phyloP scores from a whole-genome alignment of 2,888 invertebrate species.

The Acanthoscelides obtectus region DNA sequence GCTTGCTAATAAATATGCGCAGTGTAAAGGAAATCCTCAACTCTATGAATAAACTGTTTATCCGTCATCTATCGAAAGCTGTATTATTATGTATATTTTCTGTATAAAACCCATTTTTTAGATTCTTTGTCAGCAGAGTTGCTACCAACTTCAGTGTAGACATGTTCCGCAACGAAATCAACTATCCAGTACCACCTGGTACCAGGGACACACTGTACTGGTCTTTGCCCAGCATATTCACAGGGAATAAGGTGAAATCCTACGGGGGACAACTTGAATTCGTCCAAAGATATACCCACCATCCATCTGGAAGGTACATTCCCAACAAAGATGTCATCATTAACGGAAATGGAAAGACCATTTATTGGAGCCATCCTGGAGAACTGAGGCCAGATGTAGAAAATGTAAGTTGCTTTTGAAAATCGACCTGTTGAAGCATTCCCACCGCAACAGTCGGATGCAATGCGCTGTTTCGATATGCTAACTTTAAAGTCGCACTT shows the following conservation, averaged over 20 bases:
- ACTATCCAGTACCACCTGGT: slow-evolving; percentile 53
- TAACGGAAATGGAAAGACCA: slow-evolving; percentile 68
- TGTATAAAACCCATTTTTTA: not conserved
- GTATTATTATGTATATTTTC: not conserved
- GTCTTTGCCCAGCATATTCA: slow-evolving; percentile 66
- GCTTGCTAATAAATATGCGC: too few relatives aligned
- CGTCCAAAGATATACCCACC: slow-evolving; percentile 62
- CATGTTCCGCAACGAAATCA: slow-evolving; percentile 57
- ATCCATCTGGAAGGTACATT: slow-evolving; percentile 49
- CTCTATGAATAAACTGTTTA: too few relatives aligned
- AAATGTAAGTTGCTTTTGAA: slow-evolving; percentile 53
- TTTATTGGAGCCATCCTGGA: slow-evolving; percentile 69
- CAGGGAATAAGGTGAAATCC: slow-evolving; percentile 74
- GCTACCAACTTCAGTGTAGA: slow-evolving; percentile 51
- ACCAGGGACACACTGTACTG: slow-evolving; percentile 59
- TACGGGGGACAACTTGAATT: slow-evolving; percentile 81
- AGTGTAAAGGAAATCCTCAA: too few relatives aligned
- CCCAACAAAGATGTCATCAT: slow-evolving; percentile 80
- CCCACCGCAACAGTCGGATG: not conserved
- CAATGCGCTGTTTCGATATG: too few relatives aligned
- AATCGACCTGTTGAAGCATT: not conserved
- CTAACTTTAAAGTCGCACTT: too few relatives aligned
- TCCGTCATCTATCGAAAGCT: not conserved
- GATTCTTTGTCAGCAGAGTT: slow-evolving; percentile 43
- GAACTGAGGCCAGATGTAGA: slow-evolving; percentile 53